Conservation (phyloP, 2,888 invertebrate genomes). For the Salticus scenicus region DNA sequence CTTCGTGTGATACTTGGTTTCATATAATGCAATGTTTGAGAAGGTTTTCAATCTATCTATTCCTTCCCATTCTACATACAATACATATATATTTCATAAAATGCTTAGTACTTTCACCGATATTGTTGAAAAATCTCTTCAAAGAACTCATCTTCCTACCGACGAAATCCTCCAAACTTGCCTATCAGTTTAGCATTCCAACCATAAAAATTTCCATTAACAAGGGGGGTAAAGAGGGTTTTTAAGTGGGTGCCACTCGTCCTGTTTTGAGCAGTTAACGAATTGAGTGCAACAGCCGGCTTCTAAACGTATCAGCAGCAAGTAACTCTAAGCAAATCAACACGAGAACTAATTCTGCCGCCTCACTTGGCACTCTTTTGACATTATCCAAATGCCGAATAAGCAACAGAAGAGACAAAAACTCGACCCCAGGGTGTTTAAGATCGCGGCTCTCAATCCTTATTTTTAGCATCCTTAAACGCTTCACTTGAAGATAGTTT, state of each 20-base stretch:
- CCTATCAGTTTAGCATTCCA: no score
- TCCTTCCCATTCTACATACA: no score
- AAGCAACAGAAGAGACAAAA: constrained; percentile 39
- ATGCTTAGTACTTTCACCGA: no score
- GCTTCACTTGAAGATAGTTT: constrained; percentile 33
- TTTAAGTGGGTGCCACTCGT: neutral
- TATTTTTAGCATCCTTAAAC: constrained; percentile 45
- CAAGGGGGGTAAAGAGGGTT: no score
- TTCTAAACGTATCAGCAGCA: neutral
- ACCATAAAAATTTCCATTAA: no score
- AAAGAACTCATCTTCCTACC: no score
- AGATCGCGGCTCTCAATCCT: constrained; percentile 13
- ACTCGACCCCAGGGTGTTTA: constrained; percentile 27
- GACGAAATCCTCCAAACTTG: no score
- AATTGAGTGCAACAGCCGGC: neutral
- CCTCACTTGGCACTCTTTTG: constrained; percentile 26
- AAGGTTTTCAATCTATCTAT: no score
- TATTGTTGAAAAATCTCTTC: no score
- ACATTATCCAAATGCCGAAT: constrained; percentile 27
- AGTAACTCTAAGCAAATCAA: constrained; percentile 13
- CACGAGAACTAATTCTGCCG: constrained; percentile 25
- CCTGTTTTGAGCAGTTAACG: neutral
- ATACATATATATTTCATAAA: no score
- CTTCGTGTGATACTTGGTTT: no score
- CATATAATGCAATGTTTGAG: no score